A percentile compares a stretch with the other conserved stretches of the same genome.
Evolutionary conservation across 2,888 invertebrate genomes (phyloP).

Genomic region (Amblyjoppa fuscipennis): DNA sequence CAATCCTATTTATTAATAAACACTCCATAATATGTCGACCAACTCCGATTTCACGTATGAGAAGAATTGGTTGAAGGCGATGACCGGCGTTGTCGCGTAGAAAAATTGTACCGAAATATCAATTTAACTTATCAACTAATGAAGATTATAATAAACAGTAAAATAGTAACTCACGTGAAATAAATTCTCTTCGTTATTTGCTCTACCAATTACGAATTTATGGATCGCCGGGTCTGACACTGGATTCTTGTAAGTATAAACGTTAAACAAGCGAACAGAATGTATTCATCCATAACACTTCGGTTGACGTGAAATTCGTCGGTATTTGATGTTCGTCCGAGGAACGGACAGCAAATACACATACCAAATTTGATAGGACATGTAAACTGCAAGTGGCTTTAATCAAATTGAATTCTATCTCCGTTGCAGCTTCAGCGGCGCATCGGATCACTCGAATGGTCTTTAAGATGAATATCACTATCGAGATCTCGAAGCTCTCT

Average conservation of each 20-base stretch:
- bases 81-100: no score
- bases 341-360: no score
- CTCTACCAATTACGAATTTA: neutral
- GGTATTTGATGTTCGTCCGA: neutral
- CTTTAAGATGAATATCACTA: no score
- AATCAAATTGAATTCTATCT: no score
- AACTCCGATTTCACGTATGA: no score
- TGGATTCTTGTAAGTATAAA: neutral
- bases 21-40: no score
- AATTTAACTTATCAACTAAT: neutral
- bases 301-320: conserved; percentile 1
- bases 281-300: neutral
- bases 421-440: no score
- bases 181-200: neutral
- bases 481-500: no score
- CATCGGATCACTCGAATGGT: no score
- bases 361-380: no score
- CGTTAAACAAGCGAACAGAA: neutral
- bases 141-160: neutral
- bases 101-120: conserved; percentile 1
- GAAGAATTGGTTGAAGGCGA: no score
- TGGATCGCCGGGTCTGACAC: neutral
- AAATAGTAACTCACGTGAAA: neutral
- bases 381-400: no score
- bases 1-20: neutral